Evolutionary conservation across 2,113 vertebrate genomes (phyloP).

Genomic region (Anolis sagrei): DNA sequence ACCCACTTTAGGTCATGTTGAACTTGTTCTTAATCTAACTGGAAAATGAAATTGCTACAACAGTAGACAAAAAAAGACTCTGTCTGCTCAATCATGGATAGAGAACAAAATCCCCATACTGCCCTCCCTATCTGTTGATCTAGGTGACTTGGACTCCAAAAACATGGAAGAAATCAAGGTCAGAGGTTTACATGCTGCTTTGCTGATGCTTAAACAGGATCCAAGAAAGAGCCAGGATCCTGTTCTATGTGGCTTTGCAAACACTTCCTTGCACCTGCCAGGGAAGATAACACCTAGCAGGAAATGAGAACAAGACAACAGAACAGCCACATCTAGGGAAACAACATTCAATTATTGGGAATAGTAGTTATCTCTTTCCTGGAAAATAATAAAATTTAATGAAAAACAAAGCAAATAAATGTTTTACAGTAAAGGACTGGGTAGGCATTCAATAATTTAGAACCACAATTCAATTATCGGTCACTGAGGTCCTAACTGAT

Average conservation of each 20-base stretch:
- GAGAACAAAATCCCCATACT: neutral
- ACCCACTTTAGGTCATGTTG: neutral
- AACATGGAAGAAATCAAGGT: neutral
- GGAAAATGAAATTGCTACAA: neutral
- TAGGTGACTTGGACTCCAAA: neutral
- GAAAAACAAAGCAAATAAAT: neutral
- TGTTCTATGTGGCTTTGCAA: neutral
- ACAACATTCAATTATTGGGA: neutral
- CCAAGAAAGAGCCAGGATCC: neutral
- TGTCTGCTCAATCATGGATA: neutral
- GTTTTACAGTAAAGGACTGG: neutral
- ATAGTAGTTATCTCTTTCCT: neutral
- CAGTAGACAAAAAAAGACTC: neutral
- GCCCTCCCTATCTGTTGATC: neutral
- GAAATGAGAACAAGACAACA: neutral
- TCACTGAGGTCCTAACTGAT: too few species aligned
- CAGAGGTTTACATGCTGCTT: neutral
- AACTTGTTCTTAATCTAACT: neutral
- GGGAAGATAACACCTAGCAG: neutral
- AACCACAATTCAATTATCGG: neutral
- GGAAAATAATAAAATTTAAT: neutral
- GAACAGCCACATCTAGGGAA: neutral
- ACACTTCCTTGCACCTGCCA: neutral
- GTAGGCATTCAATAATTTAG: neutral
- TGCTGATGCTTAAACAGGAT: slow-evolving; percentile 3